A percentile compares a stretch with the other conserved stretches of the same genome.
Evolutionary conservation across 2,113 vertebrate genomes (phyloP).

Genomic region (Hippotragus niger): DNA sequence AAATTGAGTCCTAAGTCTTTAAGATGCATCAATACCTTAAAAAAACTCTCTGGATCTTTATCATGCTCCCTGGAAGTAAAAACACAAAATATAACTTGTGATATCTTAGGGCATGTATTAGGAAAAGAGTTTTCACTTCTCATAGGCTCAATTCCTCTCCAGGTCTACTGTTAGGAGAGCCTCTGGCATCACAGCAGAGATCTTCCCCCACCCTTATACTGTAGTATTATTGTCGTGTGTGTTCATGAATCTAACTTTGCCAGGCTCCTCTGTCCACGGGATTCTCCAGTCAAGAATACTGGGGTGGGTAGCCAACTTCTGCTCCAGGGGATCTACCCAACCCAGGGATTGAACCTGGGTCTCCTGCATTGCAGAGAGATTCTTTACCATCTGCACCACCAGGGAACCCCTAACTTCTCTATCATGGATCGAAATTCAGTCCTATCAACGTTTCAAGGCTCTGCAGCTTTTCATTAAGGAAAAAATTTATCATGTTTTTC

Average conservation of each 20-base stretch:
- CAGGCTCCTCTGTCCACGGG: neutral
- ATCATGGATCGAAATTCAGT: constrained; percentile 7
- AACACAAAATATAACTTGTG: constrained; percentile 85
- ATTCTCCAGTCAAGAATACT: neutral
- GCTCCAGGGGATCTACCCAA: neutral
- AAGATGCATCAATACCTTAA: constrained; percentile 90
- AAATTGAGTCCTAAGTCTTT: constrained; percentile 87
- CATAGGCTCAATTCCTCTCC: neutral
- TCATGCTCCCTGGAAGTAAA: constrained; percentile 95
- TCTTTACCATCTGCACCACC: neutral
- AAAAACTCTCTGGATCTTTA: constrained; percentile 97
- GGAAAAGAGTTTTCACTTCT: neutral
- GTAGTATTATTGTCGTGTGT: neutral
- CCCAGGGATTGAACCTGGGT: neutral
- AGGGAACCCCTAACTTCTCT: neutral
- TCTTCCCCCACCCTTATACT: neutral
- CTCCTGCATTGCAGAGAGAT: neutral
- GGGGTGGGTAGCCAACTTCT: neutral
- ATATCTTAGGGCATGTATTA: constrained; percentile 6
- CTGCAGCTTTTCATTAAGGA: neutral
- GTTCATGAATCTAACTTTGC: neutral
- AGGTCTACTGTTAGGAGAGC: neutral
- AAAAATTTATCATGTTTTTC: neutral
- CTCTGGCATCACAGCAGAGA: neutral
- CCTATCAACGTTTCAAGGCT: neutral